Conservation (phyloP, 2,113 vertebrate species). For the Apodemus sylvaticus region DNA sequence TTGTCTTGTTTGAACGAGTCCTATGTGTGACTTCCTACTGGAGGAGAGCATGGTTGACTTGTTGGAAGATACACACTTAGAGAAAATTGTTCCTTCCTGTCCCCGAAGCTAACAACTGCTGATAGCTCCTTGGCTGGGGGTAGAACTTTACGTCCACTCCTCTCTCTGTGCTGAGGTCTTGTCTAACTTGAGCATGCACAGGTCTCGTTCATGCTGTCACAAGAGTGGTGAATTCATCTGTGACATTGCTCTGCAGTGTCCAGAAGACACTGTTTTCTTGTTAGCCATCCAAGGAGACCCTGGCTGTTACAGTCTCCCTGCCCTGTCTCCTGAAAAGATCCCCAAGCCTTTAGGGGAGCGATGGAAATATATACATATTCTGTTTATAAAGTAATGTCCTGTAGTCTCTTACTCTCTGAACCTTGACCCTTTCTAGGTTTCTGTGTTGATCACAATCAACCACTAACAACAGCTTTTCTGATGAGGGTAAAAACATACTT, state of each 20-base stretch:
- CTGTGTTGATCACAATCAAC: too few species aligned
- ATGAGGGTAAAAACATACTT: too few species aligned
- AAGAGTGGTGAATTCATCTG: not conserved
- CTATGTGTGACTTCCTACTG: not conserved
- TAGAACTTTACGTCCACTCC: not conserved
- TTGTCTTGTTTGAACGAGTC: not conserved
- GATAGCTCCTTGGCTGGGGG: not conserved
- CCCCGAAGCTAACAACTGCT: not conserved
- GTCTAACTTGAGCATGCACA: not conserved
- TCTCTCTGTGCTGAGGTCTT: not conserved
- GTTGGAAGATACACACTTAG: not conserved
- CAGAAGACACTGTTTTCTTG: not conserved
- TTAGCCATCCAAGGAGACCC: not conserved
- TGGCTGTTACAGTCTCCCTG: too few species aligned
- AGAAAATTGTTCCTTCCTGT: not conserved
- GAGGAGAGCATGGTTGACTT: not conserved
- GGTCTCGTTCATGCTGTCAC: not conserved
- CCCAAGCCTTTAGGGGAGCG: too few species aligned
- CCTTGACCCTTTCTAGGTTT: not conserved
- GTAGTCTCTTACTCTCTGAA: not conserved
- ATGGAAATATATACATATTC: not conserved
- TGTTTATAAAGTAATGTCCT: not conserved
- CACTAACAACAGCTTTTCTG: too few species aligned
- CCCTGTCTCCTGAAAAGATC: not conserved
- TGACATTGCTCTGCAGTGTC: not conserved